Evolutionary conservation across 1,140 invertebrate genomes (phyloP).

Genomic region (Tigriopus japonicus): DNA sequence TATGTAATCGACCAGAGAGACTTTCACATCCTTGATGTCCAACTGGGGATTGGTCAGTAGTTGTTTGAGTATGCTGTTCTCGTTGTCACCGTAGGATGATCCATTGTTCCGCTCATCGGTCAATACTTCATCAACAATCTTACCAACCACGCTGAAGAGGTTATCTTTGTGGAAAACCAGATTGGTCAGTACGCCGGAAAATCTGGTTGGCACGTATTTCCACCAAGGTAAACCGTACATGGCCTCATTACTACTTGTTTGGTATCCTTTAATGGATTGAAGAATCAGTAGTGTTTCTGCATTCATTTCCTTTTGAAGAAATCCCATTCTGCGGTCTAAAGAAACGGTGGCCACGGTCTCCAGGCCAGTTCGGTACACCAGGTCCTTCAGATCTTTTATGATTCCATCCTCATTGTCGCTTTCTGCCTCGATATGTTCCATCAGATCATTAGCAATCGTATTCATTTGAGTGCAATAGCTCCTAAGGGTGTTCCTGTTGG

Average conservation of each 20-base stretch:
- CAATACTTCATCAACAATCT: conserved; percentile 38
- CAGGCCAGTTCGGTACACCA: conserved; percentile 51
- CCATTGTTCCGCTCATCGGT: conserved; percentile 29
- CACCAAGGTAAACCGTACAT: conserved; percentile 58
- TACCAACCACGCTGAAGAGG: conserved; percentile 11
- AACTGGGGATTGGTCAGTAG: conserved; percentile 25
- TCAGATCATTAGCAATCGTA: conserved; percentile 55
- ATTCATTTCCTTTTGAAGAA: conserved; percentile 35
- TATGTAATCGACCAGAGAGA: conserved; percentile 64
- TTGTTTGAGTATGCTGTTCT: conserved; percentile 9
- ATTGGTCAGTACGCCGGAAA: conserved; percentile 38
- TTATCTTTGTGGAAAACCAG: conserved; percentile 50
- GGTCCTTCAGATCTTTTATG: conserved; percentile 43
- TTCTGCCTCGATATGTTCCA: conserved; percentile 38
- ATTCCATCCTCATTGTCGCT: conserved; percentile 24
- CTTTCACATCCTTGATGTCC: conserved; percentile 57
- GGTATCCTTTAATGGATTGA: conserved; percentile 21
- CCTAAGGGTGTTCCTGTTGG: conserved; percentile 49
- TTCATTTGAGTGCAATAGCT: conserved; percentile 55
- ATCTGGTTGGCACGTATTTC: conserved; percentile 50
- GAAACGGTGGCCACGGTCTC: conserved; percentile 38
- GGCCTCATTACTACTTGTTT: conserved; percentile 23
- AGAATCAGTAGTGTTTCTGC: conserved; percentile 22
- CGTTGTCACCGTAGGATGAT: conserved; percentile 19
- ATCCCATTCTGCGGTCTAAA: conserved; percentile 53